Conservation (phyloP, 2,113 vertebrate species). For the Catharus bicknelli region DNA sequence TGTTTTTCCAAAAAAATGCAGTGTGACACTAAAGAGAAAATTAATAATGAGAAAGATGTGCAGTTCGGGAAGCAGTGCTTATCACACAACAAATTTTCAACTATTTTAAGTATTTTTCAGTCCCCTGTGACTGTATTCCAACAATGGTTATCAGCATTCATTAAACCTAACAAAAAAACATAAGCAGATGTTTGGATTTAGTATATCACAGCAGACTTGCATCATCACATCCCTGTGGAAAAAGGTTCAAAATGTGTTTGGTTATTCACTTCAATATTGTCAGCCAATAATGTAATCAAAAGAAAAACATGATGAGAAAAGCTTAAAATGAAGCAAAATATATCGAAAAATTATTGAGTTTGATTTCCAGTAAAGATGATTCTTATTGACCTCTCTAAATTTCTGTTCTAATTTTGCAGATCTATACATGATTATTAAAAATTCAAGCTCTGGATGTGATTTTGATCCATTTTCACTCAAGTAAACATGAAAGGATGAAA, state of each 20-base stretch:
- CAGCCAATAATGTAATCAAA: background rate
- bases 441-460: background rate
- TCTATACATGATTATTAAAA: background rate
- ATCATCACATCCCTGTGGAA: background rate
- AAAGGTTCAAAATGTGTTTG: background rate
- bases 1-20: background rate
- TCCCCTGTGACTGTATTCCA: background rate
- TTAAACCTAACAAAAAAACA: background rate
- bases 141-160: background rate
- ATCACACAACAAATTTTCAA: background rate
- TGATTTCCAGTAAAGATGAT: background rate
- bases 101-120: background rate
- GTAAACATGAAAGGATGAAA: background rate
- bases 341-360: background rate
- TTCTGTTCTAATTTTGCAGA: background rate
- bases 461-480: background rate
- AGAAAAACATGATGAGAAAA: background rate
- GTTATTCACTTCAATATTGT: background rate
- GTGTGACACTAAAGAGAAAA: rapidly evolving
- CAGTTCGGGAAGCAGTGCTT: background rate
- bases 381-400: background rate
- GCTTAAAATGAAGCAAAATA: background rate
- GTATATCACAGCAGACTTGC: background rate
- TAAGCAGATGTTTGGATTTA: background rate
- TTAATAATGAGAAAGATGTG: background rate